Percentiles rank a stretch among this genome's conserved stretches.
These are phyloP conservation scores for Calcarius lapponicus DNA, from an alignment of 2,797 vertebrate genomes.

Conservation along the genomic window DNA sequence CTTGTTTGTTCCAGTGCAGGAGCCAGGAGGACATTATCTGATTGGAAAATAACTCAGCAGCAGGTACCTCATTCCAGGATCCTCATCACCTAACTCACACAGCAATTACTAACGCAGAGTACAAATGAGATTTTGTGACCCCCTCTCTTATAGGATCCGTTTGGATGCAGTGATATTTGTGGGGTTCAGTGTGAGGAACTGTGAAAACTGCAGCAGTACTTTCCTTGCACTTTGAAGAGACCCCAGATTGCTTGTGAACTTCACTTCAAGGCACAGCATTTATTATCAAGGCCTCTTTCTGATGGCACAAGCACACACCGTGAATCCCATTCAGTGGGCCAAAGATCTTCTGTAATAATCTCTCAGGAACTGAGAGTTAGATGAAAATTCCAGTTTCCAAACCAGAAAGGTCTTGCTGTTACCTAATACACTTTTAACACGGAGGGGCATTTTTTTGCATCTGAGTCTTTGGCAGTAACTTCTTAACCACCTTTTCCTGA, in stretches of 20 bases:
- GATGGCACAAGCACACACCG: neutral
- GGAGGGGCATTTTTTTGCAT: conserved; percentile 41
- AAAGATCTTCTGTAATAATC: conserved; percentile 7
- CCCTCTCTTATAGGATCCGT: neutral
- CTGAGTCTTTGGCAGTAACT: conserved; percentile 42
- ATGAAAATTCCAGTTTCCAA: conserved; percentile 32
- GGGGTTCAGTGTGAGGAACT: neutral
- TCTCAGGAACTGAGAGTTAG: neutral
- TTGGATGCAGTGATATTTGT: neutral
- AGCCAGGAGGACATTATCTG: neutral
- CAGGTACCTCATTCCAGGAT: neutral
- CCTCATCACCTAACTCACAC: neutral
- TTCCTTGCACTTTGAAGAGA: neutral
- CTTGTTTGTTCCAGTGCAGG: neutral
- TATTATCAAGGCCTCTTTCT: neutral
- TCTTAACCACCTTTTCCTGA: conserved; percentile 41
- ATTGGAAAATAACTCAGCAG: neutral
- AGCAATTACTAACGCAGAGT: neutral
- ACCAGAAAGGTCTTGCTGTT: conserved; percentile 28
- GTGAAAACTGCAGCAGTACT: neutral
- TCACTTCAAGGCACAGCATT: neutral
- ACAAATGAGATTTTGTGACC: neutral
- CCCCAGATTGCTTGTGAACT: neutral
- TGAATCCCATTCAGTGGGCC: neutral
- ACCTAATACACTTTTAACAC: neutral